Evolutionary conservation across 1,140 invertebrate species (phyloP), one percentile per base, ranked within the genome.

Genomic region (Aleiodes sp.): DNA sequence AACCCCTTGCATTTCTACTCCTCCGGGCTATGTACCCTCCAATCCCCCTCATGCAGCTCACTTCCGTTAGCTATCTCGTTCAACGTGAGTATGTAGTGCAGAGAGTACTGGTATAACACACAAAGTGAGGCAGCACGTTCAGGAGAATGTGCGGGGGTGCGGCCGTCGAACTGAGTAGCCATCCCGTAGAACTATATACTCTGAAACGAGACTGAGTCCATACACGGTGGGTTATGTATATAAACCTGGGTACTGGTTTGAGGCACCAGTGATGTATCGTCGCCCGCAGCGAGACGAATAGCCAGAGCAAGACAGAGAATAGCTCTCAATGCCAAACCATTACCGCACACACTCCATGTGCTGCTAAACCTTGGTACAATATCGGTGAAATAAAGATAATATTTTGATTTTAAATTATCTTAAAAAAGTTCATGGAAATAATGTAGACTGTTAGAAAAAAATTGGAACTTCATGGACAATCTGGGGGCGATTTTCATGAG

Each of bases 251-350:
- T 31, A 70, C 72, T 78, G 77, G 80, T 79, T 81, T 77, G 78
- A 82, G 75, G 77, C 62, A 80, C 76, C 24, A 76, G 78, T 83
- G 82, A 84, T 84, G 80, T 85, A 85, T 85, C 79, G 82, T 78
- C 78, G 79, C 80, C 80, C 78, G 77, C 76, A 77, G 82, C 78
- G 80, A 84, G 82, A 85, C 81, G 82, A 81, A 85, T 84, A 80
- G 43, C 46, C 31, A 14, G 37, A 65, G 12, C 10, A 46, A 39
- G 65, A 35, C 19, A 57, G 46, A 29, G 65, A 35, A 57, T 67
- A 2, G 21, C 28, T 43, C 57, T 56, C 65, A 16, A 33, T 60
- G 33, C 52, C 35, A 10, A 60, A 63, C 64, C 64, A 29, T 65
- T 46, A 41, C 24, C 35, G 14, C 16, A 33, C 43, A 33, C 39